These are phyloP conservation scores for Lycocerus yunnanus DNA, from an alignment of 2,888 invertebrate species.

Conservation along the genomic window DNA sequence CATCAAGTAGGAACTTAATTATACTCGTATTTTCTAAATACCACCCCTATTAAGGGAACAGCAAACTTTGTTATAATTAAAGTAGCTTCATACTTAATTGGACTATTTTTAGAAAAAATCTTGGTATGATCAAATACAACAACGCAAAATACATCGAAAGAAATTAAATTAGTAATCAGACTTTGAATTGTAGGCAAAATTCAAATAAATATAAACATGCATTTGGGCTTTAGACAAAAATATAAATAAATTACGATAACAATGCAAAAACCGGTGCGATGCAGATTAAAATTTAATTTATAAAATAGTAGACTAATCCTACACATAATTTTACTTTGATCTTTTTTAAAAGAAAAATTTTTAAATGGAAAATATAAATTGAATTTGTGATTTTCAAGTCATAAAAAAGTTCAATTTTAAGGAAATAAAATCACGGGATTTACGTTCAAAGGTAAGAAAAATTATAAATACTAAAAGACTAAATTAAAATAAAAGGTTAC, in stretches of 20 bases:
- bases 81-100: background rate
- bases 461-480: too few relatives aligned
- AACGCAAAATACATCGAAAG: background rate
- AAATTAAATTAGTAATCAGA: background rate
- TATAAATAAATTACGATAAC: background rate
- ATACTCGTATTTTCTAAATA: background rate
- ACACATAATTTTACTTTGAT: background rate
- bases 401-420: background rate
- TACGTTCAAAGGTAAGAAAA: background rate
- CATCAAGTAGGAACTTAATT: background rate
- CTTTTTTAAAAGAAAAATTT: background rate
- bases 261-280: background rate
- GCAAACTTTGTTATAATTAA: background rate
- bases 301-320: background rate
- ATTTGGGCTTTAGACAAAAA: background rate
- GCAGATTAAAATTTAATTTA: background rate
- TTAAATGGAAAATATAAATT: background rate
- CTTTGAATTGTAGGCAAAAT: background rate
- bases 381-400: background rate
- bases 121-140: background rate
- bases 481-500: too few relatives aligned
- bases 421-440: background rate
- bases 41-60: background rate
- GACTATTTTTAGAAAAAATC: background rate
- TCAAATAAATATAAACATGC: background rate